phyloP scores from a whole-genome alignment of 1,140 invertebrate genomes.

The Amphibalanus amphitrite region DNA sequence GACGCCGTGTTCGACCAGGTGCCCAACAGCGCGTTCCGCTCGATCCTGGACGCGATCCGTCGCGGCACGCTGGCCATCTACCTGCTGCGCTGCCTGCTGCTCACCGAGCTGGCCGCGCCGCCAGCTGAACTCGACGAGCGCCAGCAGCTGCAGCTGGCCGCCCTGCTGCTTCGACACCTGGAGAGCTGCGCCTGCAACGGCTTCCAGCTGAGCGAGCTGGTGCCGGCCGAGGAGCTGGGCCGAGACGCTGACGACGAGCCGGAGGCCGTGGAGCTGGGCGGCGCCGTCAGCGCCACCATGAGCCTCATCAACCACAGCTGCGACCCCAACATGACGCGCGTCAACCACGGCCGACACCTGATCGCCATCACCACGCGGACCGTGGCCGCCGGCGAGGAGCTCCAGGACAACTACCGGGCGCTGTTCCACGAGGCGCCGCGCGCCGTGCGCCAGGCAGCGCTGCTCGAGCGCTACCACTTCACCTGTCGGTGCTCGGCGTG shows the following conservation, averaged over 20 bases:
- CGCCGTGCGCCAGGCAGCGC: constrained; percentile 2
- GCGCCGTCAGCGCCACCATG: constrained; percentile 37
- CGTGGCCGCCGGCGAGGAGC: constrained; percentile 3
- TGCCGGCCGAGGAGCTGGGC: neutral
- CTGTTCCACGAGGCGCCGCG: constrained; percentile 7
- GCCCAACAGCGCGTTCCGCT: neutral
- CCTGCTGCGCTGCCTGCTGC: neutral
- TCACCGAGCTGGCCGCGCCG: neutral
- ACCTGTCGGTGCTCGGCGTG: constrained; percentile 10
- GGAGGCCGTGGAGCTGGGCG: constrained; percentile 31
- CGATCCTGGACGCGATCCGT: neutral
- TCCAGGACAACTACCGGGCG: constrained; percentile 5
- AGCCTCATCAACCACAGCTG: constrained; percentile 44
- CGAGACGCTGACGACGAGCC: neutral
- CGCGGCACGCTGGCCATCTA: neutral
- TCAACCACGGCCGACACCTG: constrained; percentile 24
- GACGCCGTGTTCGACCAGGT: neutral
- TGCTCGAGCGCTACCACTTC: constrained; percentile 11
- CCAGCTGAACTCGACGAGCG: neutral
- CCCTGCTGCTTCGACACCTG: neutral
- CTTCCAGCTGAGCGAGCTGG: neutral
- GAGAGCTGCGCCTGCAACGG: constrained; percentile 1
- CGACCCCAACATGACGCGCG: constrained; percentile 36
- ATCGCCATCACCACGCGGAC: neutral
- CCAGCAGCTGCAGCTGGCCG: neutral